A percentile compares a stretch with the other conserved stretches of the same genome.
phyloP scores from a whole-genome alignment of 2,888 invertebrate genomes.

The Meghimatium bilineatum region DNA sequence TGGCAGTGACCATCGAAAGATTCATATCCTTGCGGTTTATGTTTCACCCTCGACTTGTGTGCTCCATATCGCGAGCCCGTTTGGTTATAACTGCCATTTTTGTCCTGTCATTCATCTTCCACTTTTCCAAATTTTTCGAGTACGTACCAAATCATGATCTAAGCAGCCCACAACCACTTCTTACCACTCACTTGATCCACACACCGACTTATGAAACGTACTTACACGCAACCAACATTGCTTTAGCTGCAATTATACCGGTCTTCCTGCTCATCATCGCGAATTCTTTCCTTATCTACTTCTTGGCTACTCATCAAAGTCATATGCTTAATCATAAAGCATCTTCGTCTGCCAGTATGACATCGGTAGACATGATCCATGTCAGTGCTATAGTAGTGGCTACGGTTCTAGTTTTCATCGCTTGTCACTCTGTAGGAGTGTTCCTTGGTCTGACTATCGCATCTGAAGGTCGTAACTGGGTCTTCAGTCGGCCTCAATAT shows the following conservation, averaged over 20 bases:
- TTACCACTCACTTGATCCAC: slow-evolving; percentile 47
- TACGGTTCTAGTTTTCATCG: slow-evolving; percentile 57
- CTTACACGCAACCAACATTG: slow-evolving; percentile 56
- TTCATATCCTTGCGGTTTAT: slow-evolving; percentile 61
- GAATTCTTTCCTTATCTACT: slow-evolving; percentile 58
- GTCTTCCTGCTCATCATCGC: slow-evolving; percentile 55
- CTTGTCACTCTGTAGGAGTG: slow-evolving; percentile 57
- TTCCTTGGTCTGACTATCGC: slow-evolving; percentile 57
- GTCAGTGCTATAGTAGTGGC: slow-evolving; percentile 57
- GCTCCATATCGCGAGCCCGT: slow-evolving; percentile 56
- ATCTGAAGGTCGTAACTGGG: slow-evolving; percentile 50
- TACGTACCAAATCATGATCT: slow-evolving; percentile 55
- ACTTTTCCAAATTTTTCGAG: slow-evolving; percentile 59
- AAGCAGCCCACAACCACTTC: slow-evolving; percentile 20
- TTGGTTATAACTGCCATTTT: slow-evolving; percentile 56
- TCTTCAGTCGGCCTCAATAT: slow-evolving; percentile 48
- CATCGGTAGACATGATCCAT: slow-evolving; percentile 57
- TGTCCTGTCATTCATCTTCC: slow-evolving; percentile 55
- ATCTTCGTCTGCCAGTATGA: slow-evolving; percentile 39
- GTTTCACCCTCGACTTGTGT: slow-evolving; percentile 55
- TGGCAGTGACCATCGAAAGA: slow-evolving; percentile 62
- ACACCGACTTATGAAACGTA: slow-evolving; percentile 54
- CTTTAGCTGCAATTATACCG: slow-evolving; percentile 56
- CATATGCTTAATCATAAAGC: slow-evolving; percentile 54
- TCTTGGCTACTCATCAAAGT: slow-evolving; percentile 54